phyloP scores from a whole-genome alignment of 2,888 invertebrate genomes.

The Smittia sp. region DNA sequence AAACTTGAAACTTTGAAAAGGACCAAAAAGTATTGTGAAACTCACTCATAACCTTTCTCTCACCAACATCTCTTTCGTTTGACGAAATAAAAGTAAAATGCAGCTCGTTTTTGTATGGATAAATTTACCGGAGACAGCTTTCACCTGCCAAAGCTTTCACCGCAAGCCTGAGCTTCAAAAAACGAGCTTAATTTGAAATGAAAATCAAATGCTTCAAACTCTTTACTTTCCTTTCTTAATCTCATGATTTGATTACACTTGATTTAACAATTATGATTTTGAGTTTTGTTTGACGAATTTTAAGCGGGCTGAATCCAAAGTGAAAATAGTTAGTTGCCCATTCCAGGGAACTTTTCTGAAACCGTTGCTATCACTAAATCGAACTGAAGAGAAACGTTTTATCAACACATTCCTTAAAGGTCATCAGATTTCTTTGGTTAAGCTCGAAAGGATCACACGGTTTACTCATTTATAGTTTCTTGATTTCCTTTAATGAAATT shows the following conservation, averaged over 20 bases:
- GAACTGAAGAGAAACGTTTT: not conserved
- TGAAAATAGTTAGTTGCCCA: conserved; percentile 58
- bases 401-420: too few species aligned
- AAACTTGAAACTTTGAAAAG: not conserved
- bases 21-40: not conserved
- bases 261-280: not conserved
- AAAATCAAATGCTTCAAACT: conserved; percentile 29
- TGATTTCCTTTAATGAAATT: too few species aligned
- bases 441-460: too few species aligned
- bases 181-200: conserved; percentile 16
- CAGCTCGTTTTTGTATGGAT: not conserved
- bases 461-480: too few species aligned
- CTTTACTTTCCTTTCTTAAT: not conserved
- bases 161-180: not conserved
- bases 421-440: too few species aligned
- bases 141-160: not conserved
- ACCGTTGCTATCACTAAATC: conserved; percentile 54
- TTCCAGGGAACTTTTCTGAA: conserved; percentile 68
- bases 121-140: too few species aligned
- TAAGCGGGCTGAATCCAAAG: conserved; percentile 44
- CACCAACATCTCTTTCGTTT: not conserved
- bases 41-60: not conserved
- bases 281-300: conserved; percentile 43
- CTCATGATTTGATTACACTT: not conserved
- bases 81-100: not conserved